Conservation (phyloP, 1,140 invertebrate genomes). For the Leptopilina clavipes region DNA sequence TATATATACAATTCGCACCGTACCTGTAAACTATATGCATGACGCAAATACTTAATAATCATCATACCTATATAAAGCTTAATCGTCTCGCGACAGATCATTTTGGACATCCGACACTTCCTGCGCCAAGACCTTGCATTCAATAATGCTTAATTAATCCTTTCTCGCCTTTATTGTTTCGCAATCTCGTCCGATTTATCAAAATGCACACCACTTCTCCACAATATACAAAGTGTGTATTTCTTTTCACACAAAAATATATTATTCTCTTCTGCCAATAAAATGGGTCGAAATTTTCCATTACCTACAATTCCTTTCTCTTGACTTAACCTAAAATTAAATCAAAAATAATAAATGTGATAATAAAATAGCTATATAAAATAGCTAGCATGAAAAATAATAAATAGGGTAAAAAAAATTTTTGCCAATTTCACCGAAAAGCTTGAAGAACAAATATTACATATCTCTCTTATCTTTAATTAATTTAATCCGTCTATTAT, state of each 20-base stretch:
- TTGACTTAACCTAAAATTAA: too few species aligned
- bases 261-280: too few species aligned
- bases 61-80: background rate
- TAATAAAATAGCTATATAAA: too few species aligned
- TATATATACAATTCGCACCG: constrained; percentile 4
- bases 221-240: background rate
- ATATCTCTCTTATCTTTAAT: background rate
- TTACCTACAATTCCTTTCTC: too few species aligned
- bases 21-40: background rate
- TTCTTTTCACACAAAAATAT: background rate
- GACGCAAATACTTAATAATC: constrained; percentile 33
- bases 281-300: too few species aligned
- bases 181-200: background rate
- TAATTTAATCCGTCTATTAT: background rate
- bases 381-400: too few species aligned
- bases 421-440: too few species aligned
- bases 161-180: constrained; percentile 17
- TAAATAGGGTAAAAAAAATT: too few species aligned
- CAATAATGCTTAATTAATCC: constrained; percentile 11
- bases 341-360: too few species aligned
- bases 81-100: constrained; percentile 24
- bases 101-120: constrained; percentile 33
- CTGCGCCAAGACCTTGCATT: constrained; percentile 8
- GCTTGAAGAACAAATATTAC: background rate
- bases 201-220: background rate